phyloP scores from a whole-genome alignment of 2,888 invertebrate genomes.

The Notodonta dromedarius region DNA sequence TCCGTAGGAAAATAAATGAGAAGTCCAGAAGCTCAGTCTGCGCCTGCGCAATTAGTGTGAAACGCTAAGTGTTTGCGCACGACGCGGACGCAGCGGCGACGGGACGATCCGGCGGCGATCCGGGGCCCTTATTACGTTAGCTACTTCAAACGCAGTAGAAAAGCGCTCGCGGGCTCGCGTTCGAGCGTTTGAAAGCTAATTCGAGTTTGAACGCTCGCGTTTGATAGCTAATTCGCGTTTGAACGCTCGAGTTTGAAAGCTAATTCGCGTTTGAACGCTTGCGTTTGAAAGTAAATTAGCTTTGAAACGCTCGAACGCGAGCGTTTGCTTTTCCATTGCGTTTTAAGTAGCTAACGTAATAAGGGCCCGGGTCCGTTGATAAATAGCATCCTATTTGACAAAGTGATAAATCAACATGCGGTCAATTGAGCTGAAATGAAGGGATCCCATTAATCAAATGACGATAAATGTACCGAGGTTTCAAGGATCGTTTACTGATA shows the following conservation, averaged over 20 bases:
- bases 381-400: constrained; percentile 31
- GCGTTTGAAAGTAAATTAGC: no score
- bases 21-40: constrained; percentile 19
- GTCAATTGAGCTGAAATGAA: constrained; percentile 25
- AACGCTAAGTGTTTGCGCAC: constrained; percentile 43
- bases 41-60: constrained; percentile 38
- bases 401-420: constrained; percentile 32
- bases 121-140: no score
- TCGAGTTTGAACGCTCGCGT: no score
- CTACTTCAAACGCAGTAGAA: no score
- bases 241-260: no score
- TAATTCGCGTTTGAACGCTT: no score
- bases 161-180: no score
- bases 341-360: no score
- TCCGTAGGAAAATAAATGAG: constrained; percentile 39
- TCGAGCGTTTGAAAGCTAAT: no score
- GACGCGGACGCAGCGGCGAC: constrained; percentile 31
- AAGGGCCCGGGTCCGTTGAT: constrained; percentile 18
- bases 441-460: constrained; percentile 27
- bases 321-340: no score
- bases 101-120: constrained; percentile 6
- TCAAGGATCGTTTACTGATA: background rate
- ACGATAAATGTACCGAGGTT: background rate
- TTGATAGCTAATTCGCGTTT: no score
- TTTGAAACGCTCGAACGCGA: no score